A percentile compares a stretch with the other conserved stretches of the same genome.
phyloP scores from a whole-genome alignment of 2,113 vertebrate species.

The Lagopus muta region DNA sequence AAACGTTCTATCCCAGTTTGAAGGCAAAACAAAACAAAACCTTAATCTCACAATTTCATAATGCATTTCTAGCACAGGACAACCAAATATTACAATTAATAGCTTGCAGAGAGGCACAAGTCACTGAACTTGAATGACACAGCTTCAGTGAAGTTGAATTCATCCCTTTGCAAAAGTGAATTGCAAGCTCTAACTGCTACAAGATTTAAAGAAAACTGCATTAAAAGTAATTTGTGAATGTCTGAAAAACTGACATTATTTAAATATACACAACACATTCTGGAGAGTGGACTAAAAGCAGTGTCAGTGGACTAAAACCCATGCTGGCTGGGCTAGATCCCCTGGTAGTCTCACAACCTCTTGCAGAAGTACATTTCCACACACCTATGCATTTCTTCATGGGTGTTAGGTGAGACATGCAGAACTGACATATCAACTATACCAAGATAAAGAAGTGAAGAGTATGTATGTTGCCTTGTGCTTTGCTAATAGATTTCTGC shows the following conservation, averaged over 20 bases:
- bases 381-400: neutral
- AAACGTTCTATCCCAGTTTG: neutral
- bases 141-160: neutral
- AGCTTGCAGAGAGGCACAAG: neutral
- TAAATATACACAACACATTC: neutral
- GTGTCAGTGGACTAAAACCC: neutral
- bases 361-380: neutral
- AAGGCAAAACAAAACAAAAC: neutral
- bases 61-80: neutral
- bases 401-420: neutral
- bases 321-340: no score
- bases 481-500: neutral
- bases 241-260: neutral
- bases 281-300: neutral
- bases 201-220: neutral
- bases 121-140: fast-evolving
- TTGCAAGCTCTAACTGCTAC: neutral
- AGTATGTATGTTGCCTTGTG: neutral
- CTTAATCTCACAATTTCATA: neutral
- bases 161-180: neutral
- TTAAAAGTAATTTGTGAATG: neutral
- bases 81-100: neutral
- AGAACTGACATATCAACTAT: neutral
- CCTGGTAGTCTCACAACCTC: no score
- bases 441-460: neutral